phyloP scores from a whole-genome alignment of 2,888 invertebrate genomes.

The Melinopterus prodromus region DNA sequence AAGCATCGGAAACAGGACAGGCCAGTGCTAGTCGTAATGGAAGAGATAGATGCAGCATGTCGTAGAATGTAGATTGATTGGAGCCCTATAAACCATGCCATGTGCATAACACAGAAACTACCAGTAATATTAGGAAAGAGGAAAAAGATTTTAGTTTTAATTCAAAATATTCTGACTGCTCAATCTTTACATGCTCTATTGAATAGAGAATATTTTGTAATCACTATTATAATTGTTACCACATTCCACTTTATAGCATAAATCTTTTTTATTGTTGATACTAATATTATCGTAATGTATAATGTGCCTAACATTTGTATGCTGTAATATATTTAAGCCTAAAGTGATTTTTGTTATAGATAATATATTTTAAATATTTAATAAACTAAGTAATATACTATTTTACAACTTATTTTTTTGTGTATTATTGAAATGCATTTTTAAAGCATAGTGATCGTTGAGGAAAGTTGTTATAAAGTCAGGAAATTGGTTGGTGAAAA shows the following conservation, averaged over 20 bases:
- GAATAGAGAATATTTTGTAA: background rate
- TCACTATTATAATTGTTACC: background rate
- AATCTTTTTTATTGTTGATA: no score
- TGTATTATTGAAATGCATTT: slow-evolving; percentile 15
- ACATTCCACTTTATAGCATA: background rate
- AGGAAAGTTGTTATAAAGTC: slow-evolving; percentile 73
- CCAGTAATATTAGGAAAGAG: background rate
- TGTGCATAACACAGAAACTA: no score
- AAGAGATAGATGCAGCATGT: slow-evolving; percentile 60
- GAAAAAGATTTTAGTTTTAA: background rate
- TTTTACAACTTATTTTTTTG: slow-evolving; percentile 11
- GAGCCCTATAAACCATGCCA: no score
- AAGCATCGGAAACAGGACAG: slow-evolving; percentile 48
- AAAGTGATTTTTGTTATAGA: background rate
- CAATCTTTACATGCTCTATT: background rate
- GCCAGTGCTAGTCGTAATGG: slow-evolving; percentile 46
- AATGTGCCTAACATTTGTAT: background rate
- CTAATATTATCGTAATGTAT: no score
- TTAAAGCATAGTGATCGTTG: slow-evolving; percentile 69
- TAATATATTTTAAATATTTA: background rate
- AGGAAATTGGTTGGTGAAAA: slow-evolving; percentile 66
- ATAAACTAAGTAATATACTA: slow-evolving; percentile 1
- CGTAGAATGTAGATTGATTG: slow-evolving; percentile 48
- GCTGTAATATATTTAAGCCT: background rate
- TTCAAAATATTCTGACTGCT: slow-evolving; percentile 10